Conservation (phyloP, 2,113 vertebrate genomes). For the Otocyon megalotis region DNA sequence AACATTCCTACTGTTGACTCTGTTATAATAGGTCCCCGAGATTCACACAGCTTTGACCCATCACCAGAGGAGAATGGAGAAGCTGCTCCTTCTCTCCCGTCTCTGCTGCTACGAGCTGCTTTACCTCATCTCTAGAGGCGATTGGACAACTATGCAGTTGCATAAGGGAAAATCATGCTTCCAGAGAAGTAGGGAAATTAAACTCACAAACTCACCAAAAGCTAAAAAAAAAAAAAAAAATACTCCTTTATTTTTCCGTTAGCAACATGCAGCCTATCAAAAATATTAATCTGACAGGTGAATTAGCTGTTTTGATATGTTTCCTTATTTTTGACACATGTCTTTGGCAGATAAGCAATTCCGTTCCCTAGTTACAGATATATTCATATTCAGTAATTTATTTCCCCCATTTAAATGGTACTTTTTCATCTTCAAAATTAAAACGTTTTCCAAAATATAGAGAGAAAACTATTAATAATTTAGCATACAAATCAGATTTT, state of each 20-base stretch:
- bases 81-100: not conserved
- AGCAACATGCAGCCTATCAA: not conserved
- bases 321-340: not conserved
- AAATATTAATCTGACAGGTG: not conserved
- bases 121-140: not conserved
- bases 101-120: not conserved
- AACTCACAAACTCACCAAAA: not conserved
- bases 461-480: constrained; percentile 17
- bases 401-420: not conserved
- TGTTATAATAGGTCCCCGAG: not conserved
- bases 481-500: constrained; percentile 6
- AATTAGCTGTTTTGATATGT: not conserved
- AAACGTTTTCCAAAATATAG: not conserved
- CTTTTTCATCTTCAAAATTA: not conserved
- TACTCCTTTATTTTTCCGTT: not conserved
- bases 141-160: not conserved
- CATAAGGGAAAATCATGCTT: not conserved
- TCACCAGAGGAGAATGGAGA: not conserved
- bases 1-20: not conserved
- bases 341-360: constrained; percentile 32
- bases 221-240: not conserved
- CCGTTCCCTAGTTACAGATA: not conserved
- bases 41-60: not conserved
- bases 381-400: not conserved
- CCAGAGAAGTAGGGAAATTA: not conserved